Evolutionary conservation across 2,113 vertebrate species (phyloP).

Genomic region (Columba livia): DNA sequence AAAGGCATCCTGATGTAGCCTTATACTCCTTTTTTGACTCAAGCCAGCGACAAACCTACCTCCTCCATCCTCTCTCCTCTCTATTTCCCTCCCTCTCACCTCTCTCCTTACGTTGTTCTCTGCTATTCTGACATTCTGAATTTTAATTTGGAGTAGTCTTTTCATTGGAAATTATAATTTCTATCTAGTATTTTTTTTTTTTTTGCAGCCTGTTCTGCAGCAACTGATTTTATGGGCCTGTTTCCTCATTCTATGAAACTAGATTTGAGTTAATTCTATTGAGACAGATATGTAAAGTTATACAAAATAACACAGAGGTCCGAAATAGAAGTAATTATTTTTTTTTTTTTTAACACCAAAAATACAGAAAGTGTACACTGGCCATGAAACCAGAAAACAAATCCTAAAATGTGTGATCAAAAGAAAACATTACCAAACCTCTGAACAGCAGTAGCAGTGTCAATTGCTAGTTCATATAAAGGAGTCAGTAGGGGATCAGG

Average conservation of each 20-base stretch:
- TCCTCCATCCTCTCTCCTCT: no score
- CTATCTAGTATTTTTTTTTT: not conserved
- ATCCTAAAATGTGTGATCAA: not conserved
- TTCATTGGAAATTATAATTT: not conserved
- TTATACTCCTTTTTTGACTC: not conserved
- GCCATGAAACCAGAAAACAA: not conserved
- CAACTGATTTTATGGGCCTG: not conserved
- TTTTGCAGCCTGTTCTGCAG: not conserved
- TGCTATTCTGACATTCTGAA: not conserved
- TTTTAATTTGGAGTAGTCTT: not conserved
- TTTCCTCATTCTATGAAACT: not conserved
- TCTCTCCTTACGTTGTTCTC: not conserved
- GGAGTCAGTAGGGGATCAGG: conserved; percentile 7
- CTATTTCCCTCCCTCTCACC: not conserved
- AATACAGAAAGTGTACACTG: not conserved
- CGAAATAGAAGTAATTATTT: not conserved
- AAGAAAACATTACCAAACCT: not conserved
- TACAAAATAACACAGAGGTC: not conserved
- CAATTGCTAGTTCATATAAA: not conserved
- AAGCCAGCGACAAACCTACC: not conserved
- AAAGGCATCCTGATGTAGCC: conserved; percentile 50
- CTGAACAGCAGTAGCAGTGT: not conserved
- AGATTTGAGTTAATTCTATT: not conserved
- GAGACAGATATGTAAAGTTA: not conserved
- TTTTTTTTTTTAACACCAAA: not conserved